Evolutionary conservation across 1,140 invertebrate species (phyloP).

Genomic region (Cyphomyrmex costatus): DNA sequence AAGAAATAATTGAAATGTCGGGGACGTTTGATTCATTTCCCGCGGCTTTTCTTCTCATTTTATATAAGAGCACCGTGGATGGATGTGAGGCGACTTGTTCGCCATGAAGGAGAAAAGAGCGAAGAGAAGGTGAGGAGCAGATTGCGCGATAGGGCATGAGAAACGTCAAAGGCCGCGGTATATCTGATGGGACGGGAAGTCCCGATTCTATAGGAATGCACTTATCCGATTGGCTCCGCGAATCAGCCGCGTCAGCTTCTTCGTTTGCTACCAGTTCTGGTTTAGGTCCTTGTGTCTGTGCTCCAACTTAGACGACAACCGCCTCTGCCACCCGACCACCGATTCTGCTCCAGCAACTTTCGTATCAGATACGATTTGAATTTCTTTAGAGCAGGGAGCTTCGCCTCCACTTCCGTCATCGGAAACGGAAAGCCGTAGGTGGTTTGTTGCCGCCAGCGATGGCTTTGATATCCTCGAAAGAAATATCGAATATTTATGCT

Average conservation of each 20-base stretch:
- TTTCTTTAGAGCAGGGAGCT: conserved; percentile 75
- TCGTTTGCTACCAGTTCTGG: conserved; percentile 51
- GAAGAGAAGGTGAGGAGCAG: conserved; percentile 63
- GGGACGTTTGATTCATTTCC: conserved; percentile 83
- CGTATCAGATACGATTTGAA: conserved; percentile 81
- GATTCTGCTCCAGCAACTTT: conserved; percentile 75
- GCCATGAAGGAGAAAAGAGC: background rate
- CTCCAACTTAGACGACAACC: conserved; percentile 33
- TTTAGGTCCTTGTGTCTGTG: conserved; percentile 23
- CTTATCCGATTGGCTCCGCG: conserved; percentile 86
- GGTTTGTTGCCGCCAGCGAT: conserved; percentile 17
- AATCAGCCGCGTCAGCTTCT: conserved; percentile 85
- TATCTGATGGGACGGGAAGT: conserved; percentile 85
- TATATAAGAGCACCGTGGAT: conserved; percentile 75
- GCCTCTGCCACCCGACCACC: conserved; percentile 28
- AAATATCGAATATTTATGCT: conserved; percentile 12
- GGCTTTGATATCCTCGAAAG: background rate
- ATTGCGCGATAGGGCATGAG: conserved; percentile 85
- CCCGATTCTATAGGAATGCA: conserved; percentile 83
- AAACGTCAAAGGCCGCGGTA: conserved; percentile 83
- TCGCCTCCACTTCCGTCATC: conserved; percentile 45
- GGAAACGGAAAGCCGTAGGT: conserved; percentile 29
- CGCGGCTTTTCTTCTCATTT: conserved; percentile 80
- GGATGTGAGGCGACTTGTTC: conserved; percentile 59
- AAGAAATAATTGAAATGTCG: conserved; percentile 84